Evolutionary conservation across 1,140 invertebrate species (phyloP), one percentile per base, ranked within the genome.

Genomic region (Lerema accius): DNA sequence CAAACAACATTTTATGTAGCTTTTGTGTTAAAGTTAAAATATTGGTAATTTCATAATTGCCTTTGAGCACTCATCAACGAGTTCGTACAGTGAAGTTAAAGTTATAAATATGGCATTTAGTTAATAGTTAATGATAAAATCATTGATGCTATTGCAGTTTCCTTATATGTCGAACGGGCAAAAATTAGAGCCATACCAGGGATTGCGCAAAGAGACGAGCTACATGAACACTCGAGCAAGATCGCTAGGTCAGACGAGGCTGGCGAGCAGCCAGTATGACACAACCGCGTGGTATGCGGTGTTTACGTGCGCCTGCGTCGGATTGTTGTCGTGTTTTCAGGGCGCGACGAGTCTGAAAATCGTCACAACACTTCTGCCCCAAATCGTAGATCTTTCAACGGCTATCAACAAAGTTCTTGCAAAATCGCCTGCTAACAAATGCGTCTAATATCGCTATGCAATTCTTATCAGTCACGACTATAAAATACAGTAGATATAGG

Each of bases 261-360:
- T 87, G 84, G 84, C 78, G 17, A n/a, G 0, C 1, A 5, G 74
- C 82, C 84, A 87, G 72, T 59, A 70, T 87, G 84, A 87, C 81
- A 84, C 82, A 87, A 77, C 71, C 67, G 49, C 45, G 58, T 69
- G 82, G 82, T 71, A 85, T 80, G 79, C 70, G 58, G 55, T 84
- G 84, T 87, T 87, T 87, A 87, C 83, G 78, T 69, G 72, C 62
- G 59, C 40, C 32, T 26, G 43, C 63, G 45, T 68, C 46, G 65
- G 63, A 62, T 77, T 81, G 80, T 82, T 82, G 82, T 77, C 71
- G 67, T 74, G 69, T 65, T 66, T 75, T 74, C 42, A 64, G 68
- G 70, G 28, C 48, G 19, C 49, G 49, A 39, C 16, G 16, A 39
- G 49, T 53, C 35, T 53, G 35, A 53, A 50, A 40, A 53, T 40